Percentiles rank a stretch among this genome's conserved stretches.
phyloP scores from a whole-genome alignment of 2,888 invertebrate genomes.

The Corythucha ciliata region DNA sequence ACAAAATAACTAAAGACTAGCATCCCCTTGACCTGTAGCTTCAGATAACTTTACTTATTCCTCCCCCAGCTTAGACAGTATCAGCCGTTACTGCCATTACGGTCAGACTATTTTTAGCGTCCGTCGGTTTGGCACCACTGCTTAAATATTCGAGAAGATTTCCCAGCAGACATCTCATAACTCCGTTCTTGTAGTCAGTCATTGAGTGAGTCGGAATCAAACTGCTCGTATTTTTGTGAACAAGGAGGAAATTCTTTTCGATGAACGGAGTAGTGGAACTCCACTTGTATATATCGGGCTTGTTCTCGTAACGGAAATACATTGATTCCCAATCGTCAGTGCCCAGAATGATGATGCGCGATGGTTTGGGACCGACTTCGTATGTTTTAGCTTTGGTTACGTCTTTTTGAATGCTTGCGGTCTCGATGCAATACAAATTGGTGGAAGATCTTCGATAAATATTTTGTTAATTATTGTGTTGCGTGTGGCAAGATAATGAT shows the following conservation, averaged over 20 bases:
- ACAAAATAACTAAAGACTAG: not conserved
- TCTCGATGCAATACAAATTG: slow-evolving; percentile 52
- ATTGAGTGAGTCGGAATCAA: slow-evolving; percentile 36
- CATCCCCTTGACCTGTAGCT: too few species aligned
- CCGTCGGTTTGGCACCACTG: slow-evolving; percentile 6
- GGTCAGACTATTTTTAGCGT: slow-evolving; percentile 18
- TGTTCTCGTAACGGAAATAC: slow-evolving; percentile 42
- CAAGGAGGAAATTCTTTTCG: slow-evolving; percentile 33
- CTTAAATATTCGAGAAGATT: slow-evolving; percentile 45
- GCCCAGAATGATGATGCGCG: slow-evolving; percentile 51
- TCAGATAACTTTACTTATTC: too few species aligned
- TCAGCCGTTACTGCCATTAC: slow-evolving; percentile 19
- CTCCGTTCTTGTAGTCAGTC: slow-evolving; percentile 35
- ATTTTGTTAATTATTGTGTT: too few species aligned
- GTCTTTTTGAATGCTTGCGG: slow-evolving; percentile 44
- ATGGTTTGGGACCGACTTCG: slow-evolving; percentile 51
- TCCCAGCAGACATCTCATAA: slow-evolving; percentile 35
- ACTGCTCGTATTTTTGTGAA: slow-evolving; percentile 31
- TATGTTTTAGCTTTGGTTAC: slow-evolving; percentile 28
- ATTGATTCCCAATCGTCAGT: slow-evolving; percentile 45
- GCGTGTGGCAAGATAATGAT: too few species aligned
- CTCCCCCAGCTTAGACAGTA: too few species aligned
- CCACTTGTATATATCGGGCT: slow-evolving; percentile 55
- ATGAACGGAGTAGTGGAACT: slow-evolving; percentile 44
- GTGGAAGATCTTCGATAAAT: slow-evolving; percentile 41